These are phyloP conservation scores for Diarsia mendica DNA, from an alignment of 2,888 invertebrate genomes.

Conservation along the genomic window DNA sequence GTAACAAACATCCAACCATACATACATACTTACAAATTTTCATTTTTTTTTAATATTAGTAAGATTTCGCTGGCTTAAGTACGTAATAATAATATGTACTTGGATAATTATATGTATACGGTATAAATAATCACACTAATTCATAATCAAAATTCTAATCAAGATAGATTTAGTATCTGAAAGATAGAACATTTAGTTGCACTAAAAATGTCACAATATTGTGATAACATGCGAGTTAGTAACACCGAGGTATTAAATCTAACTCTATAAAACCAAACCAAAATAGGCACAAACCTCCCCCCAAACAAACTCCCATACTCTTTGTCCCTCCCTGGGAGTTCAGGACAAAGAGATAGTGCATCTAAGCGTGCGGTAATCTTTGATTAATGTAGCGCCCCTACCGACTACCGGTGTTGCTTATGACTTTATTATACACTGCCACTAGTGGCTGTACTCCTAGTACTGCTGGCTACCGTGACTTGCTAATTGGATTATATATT, in stretches of 20 bases:
- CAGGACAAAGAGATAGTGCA: slow-evolving; percentile 79
- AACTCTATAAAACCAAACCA: too few species aligned
- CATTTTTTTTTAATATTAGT: too few species aligned
- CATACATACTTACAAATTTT: too few species aligned
- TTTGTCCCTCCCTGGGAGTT: slow-evolving; percentile 80
- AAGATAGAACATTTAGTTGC: background rate
- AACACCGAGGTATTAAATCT: too few species aligned
- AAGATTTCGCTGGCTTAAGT: too few species aligned
- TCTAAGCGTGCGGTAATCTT: slow-evolving; percentile 80
- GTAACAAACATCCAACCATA: too few species aligned
- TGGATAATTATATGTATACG: too few species aligned
- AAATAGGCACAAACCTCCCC: slow-evolving; percentile 42
- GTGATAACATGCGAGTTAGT: background rate
- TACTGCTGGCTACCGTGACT: slow-evolving; percentile 60
- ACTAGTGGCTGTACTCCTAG: slow-evolving; percentile 48
- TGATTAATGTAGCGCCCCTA: slow-evolving; percentile 81
- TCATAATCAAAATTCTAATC: background rate
- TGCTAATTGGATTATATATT: slow-evolving; percentile 70
- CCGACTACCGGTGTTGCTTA: slow-evolving; percentile 81
- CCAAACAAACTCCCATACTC: slow-evolving; percentile 59
- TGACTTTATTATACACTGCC: slow-evolving; percentile 76
- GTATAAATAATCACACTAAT: too few species aligned
- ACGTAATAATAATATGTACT: too few species aligned
- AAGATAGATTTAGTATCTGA: background rate
- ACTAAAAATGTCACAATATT: background rate